A percentile compares a stretch with the other conserved stretches of the same genome.
These are phyloP conservation scores for Threskiornis aethiopicus DNA, from an alignment of 2,797 vertebrate genomes.

Conservation along the genomic window DNA sequence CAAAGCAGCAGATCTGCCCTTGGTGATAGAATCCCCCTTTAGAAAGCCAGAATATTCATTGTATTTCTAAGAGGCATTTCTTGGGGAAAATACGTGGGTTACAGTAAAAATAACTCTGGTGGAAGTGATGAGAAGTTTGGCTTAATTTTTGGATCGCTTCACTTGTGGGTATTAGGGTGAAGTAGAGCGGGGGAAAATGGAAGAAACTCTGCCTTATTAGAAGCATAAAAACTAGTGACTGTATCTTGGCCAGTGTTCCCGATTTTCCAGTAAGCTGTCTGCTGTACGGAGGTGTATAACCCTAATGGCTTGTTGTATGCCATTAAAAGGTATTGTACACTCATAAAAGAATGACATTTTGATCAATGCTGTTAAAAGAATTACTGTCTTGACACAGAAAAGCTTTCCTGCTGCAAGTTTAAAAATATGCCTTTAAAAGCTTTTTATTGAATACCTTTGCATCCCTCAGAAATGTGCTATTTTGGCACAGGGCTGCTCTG, in stretches of 20 bases:
- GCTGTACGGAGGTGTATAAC: constrained; percentile 81
- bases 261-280: constrained; percentile 82
- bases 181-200: constrained; percentile 8
- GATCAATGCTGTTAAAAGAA: constrained; percentile 94
- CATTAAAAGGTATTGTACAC: constrained; percentile 92
- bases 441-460: constrained; percentile 94
- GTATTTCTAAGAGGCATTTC: not conserved
- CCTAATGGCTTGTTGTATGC: constrained; percentile 88
- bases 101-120: not conserved
- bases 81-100: not conserved
- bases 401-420: constrained; percentile 90
- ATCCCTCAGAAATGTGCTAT: constrained; percentile 84
- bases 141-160: constrained; percentile 57
- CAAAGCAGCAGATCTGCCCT: not conserved
- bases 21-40: not conserved
- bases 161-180: constrained; percentile 35
- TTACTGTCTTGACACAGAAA: constrained; percentile 98
- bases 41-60: not conserved
- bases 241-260: constrained; percentile 73
- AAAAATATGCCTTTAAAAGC: constrained; percentile 89
- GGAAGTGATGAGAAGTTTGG: not conserved
- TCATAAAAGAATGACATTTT: constrained; percentile 96
- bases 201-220: constrained; percentile 50
- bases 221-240: constrained; percentile 63
- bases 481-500: constrained; percentile 80